Conservation (phyloP, 2,113 vertebrate genomes). For the Miniopterus natalensis region DNA sequence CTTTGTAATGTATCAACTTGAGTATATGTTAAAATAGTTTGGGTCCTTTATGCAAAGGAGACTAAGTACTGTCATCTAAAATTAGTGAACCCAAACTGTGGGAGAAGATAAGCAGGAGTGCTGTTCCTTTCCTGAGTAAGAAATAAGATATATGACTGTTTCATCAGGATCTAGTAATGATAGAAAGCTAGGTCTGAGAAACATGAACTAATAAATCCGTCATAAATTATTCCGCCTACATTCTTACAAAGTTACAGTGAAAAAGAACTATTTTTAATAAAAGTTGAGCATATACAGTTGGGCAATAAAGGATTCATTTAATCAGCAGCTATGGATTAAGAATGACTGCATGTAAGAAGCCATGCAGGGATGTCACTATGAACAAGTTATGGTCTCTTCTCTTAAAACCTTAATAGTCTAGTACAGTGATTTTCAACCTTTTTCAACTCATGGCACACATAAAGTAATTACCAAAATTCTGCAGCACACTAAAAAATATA, state of each 20-base stretch:
- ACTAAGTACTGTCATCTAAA: background rate
- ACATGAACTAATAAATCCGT: background rate
- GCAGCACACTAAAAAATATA: background rate
- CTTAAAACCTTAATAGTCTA: background rate
- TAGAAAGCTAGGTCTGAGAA: background rate
- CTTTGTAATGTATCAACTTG: background rate
- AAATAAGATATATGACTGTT: background rate
- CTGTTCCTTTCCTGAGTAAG: background rate
- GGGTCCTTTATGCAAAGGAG: background rate
- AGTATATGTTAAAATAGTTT: conserved; percentile 11
- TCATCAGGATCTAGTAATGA: background rate
- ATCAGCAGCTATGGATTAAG: background rate
- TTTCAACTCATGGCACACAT: background rate
- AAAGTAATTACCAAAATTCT: background rate
- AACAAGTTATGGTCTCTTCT: background rate
- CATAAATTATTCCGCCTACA: background rate
- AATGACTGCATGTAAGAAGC: background rate
- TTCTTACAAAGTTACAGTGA: conserved; percentile 5
- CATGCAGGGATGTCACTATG: background rate
- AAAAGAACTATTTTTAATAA: background rate
- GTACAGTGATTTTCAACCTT: background rate
- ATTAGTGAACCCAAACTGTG: background rate
- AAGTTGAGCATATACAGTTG: background rate
- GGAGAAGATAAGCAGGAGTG: background rate
- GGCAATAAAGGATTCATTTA: background rate